Base-by-base conservation (phyloP, 2,888 invertebrate genomes). In the Adelphocoris suturalis region DNA sequence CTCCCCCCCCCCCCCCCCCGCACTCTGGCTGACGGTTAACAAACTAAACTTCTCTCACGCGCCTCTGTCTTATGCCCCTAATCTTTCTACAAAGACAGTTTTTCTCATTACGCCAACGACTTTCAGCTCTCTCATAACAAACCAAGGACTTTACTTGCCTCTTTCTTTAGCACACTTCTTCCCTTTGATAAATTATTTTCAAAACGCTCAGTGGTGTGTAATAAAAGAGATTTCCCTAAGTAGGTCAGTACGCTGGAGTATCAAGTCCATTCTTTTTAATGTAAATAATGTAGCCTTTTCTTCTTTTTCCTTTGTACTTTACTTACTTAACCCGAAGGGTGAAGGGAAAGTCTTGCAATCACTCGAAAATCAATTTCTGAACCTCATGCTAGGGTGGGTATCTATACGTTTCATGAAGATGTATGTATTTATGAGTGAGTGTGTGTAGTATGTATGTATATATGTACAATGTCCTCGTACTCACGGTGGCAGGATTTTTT, bases 31-130 rank as follows among this genome's bases (percentile, higher is more conserved):
- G 82, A 82, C 82, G 52, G 82, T 82, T 82, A 82, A 82, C 82
- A 82, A 82, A 82, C 82, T 52, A 82, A 82, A 52, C 82, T 82
- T 52, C 48, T 52, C 82, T 82, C 82, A 82, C 82, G 46, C 52
- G 47, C 52, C 82, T 48, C 47, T 82, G 48, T 82, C 23, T 52
- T 82, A 82, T 52, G 13, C 82, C 47, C 68, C 75, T 86, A 86
- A 86, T 86, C 86, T 86, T 48, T 82, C 68, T 46, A 68, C 48
- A 37, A 28, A 47, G 75, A 86, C 86, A 68, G 86, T 86, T 86
- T 86, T 86, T 86, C 86, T 86, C 75, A 75, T 75, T 75, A 86
- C 47, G 55, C 86, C 86, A 86, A 86, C 86, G 37, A 75, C 68
- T 86, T 68, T 48, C 23, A 68, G 52, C 76, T 68, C 23, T 61